Percentiles rank a stretch among this genome's conserved stretches.
Conservation (phyloP, 1,140 invertebrate species). For the Diprion similis region DNA sequence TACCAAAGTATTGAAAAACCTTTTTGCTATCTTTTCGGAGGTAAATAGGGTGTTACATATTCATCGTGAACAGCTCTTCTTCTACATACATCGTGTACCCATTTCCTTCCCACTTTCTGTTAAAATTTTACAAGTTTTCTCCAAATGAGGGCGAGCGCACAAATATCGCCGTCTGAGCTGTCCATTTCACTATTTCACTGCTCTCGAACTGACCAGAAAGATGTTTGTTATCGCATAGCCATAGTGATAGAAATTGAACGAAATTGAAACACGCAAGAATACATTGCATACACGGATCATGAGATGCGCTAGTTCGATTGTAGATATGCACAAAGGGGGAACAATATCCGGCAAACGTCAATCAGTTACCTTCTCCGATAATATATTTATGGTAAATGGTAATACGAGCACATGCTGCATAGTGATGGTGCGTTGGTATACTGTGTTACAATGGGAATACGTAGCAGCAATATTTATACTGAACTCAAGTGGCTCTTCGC, state of each 20-base stretch:
- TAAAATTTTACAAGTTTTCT: not conserved
- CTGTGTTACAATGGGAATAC: too few relatives aligned
- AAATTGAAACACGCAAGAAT: not conserved
- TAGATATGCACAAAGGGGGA: too few relatives aligned
- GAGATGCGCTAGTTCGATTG: too few relatives aligned
- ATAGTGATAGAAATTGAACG: not conserved
- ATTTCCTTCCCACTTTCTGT: not conserved
- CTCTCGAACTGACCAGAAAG: not conserved
- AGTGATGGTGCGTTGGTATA: too few relatives aligned
- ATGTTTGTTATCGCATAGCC: not conserved
- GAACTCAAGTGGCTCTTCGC: too few relatives aligned
- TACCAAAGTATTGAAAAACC: not conserved
- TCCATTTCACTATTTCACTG: conserved; percentile 1
- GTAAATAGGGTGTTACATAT: not conserved
- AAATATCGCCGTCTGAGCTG: not conserved
- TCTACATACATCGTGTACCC: not conserved
- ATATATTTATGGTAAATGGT: too few relatives aligned
- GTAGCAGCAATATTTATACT: too few relatives aligned
- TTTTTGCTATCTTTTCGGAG: not conserved
- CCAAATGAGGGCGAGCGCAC: not conserved
- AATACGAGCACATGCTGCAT: too few relatives aligned
- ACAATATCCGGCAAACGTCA: too few relatives aligned
- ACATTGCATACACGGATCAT: not conserved
- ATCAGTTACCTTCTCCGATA: too few relatives aligned
- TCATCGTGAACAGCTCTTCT: not conserved